Evolutionary conservation across 2,888 invertebrate species (phyloP), one percentile per base, ranked within the genome.

Genomic region (Abrostola triplasia): DNA sequence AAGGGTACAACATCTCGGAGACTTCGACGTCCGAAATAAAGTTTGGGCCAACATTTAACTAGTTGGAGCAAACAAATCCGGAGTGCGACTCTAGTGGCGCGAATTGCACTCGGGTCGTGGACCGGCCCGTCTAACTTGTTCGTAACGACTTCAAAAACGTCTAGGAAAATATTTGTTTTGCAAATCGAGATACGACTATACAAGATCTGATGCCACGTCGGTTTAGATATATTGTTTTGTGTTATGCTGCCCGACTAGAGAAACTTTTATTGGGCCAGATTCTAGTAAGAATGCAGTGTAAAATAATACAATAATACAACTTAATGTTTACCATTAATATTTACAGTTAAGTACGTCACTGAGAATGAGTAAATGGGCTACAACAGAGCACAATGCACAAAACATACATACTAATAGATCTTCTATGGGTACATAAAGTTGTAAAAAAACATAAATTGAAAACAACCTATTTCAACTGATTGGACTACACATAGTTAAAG

Each of bases 31-130:
- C 88, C 86, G 81, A 90, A 92, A 91, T 91, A 90, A 92, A 92
- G 90, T 92, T 92, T 80, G 81, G 79, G 68, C 86, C 82, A 92
- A 93, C 92, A 93, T 92, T 93, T 93, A 94, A 94, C 94, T 92
- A 93, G 92, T 92, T 90, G 86, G 86, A 84, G 85, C 90, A 90
- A 92, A 92, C 92, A 91, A 91, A 91, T 90, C 87, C 85, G 79
- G 81, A 87, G 90, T 85, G 89, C 84, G 88, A 87, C 84, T 88
- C 84, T 86, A 88, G 89, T 88, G 87, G 84, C 84, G 82, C 79
- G 83, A 87, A 86, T 84, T 90, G 85, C 86, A 86, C 82, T 82
- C 86, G 77, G 81, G 67, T 77, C 73, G 75, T 79, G 77, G 79
- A 79, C 80, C 76, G 78, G 72, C 70, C 71, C 77, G 70, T 75